phyloP scores from a whole-genome alignment of 2,113 vertebrate genomes.

The Rhinichthys klamathensis region DNA sequence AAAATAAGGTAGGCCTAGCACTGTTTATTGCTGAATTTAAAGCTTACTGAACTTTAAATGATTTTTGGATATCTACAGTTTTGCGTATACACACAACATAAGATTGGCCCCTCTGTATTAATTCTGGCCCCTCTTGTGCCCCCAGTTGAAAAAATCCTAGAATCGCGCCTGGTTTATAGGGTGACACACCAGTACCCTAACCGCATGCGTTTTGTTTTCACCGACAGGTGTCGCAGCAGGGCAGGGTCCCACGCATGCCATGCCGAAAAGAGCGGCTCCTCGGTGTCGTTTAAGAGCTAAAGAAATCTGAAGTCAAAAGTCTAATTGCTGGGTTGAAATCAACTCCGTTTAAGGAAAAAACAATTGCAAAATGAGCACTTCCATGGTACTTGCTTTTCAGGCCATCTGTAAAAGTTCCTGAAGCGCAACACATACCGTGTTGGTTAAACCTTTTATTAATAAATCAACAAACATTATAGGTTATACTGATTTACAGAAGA shows the following conservation, averaged over 20 bases:
- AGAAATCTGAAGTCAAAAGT: neutral
- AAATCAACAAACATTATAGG: neutral
- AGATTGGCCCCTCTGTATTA: no score
- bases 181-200: no score
- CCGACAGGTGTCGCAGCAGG: conserved; percentile 56
- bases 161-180: neutral
- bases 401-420: neutral
- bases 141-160: no score
- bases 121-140: no score
- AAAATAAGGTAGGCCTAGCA: no score
- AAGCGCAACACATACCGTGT: neutral
- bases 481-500: neutral
- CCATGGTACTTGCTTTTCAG: neutral
- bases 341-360: neutral
- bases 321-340: neutral
- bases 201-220: conserved; percentile 5
- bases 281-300: neutral
- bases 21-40: no score
- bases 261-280: neutral
- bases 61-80: no score
- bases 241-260: conserved; percentile 19
- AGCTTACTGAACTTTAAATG: no score
- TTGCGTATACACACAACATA: no score
- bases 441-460: neutral
- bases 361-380: neutral